Base-by-base conservation (phyloP, 2,888 invertebrate genomes). In the Nycteola revayana region DNA sequence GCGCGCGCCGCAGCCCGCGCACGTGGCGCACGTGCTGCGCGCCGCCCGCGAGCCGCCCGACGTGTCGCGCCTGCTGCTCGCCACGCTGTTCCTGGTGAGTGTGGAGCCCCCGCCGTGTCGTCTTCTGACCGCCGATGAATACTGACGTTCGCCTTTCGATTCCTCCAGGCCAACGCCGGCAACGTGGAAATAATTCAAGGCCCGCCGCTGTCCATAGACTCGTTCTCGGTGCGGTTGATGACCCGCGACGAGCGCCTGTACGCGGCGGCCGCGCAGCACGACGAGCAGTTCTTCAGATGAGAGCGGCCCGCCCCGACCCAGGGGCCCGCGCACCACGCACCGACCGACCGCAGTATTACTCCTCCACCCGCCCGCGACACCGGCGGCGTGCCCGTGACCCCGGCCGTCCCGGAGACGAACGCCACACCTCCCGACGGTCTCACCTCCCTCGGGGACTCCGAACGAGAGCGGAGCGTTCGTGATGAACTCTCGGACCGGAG, bases 141-240 rank as follows among this genome's bases (percentile, higher is more conserved):
- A n/a, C n/a, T n/a, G n/a, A n/a, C n/a, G n/a, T n/a, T n/a, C n/a
- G n/a, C n/a, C n/a, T n/a, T n/a, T n/a, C n/a, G n/a, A n/a, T n/a
- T n/a, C n/a, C n/a, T n/a, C n/a, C 66, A 78, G 80, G 79, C 79
- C 10, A 77, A 75, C 61, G 56, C 75, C 21, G 82, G 76, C 48
- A 73, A 76, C 65, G 67, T 83, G 57, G 70, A 74, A 51, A 54
- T 84, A 9, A 23, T 57, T 9, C 58, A 10, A 14, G 75, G 73
- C 14, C 31, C 65, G 28, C 65, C 78, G 48, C 67, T 74, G 28
- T 28, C 70, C 5, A 21, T 75, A 31, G 56, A 61, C 59, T 43
- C 66, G 20, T 82, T 80, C 73, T 46, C 65, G 4, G 50, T 83
- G 60, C 68, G 67, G 21, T 60, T 73, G 42, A 17, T 66, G 45